Conservation (phyloP, 2,888 invertebrate species). For the Labia minor region DNA sequence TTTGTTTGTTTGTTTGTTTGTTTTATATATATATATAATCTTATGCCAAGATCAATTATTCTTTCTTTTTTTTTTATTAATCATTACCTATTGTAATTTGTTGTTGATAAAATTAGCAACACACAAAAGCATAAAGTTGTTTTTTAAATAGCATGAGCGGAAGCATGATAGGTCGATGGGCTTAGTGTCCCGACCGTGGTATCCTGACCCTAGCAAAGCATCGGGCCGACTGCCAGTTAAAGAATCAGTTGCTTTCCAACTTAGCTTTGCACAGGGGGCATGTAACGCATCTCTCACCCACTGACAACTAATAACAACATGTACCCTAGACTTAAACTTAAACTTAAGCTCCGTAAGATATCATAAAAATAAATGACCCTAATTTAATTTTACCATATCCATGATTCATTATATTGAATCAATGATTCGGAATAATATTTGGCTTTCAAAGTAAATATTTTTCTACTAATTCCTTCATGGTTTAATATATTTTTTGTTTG, state of each 20-base stretch:
- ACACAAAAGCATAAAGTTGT: conserved; percentile 24
- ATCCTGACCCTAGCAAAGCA: conserved; percentile 23
- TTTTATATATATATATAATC: too few relatives aligned
- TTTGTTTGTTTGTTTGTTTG: too few relatives aligned
- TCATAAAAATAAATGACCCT: background rate
- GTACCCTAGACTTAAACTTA: conserved; percentile 15
- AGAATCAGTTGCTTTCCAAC: conserved; percentile 26
- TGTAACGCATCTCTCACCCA: conserved; percentile 13
- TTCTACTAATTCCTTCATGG: background rate
- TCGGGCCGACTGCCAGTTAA: conserved; percentile 24
- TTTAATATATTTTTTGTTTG: background rate
- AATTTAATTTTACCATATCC: background rate
- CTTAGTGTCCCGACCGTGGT: conserved; percentile 24
- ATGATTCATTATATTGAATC: background rate
- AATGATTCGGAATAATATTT: background rate
- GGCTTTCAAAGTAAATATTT: conserved; percentile 3
- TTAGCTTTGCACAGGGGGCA: conserved; percentile 27
- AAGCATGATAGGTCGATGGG: conserved; percentile 19
- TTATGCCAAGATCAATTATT: too few relatives aligned
- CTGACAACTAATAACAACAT: conserved; percentile 14
- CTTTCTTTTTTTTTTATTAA: too few relatives aligned
- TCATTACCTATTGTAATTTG: conserved; percentile 21
- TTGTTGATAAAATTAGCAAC: conserved; percentile 25
- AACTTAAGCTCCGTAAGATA: background rate
- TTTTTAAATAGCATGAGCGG: conserved; percentile 25